Evolutionary conservation across 2,888 invertebrate genomes (phyloP), one percentile per base, ranked within the genome.

Genomic region (Pandemis heparana): DNA sequence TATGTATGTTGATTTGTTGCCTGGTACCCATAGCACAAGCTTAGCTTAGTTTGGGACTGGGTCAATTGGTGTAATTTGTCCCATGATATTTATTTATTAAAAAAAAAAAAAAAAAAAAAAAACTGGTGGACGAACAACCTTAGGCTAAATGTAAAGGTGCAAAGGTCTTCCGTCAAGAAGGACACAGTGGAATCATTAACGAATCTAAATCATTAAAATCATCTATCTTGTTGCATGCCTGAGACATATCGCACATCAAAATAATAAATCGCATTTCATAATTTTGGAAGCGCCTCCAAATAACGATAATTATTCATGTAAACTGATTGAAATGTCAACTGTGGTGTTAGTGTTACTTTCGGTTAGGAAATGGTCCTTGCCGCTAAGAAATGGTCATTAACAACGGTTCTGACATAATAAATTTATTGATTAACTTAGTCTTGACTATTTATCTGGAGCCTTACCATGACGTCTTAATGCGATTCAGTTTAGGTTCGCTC

Each of bases 191-290:
- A 6, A n/a, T 59, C 53, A 56, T 63, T 67, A 68, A 7, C 73
- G 63, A 63, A 59, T 63, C 62, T 64, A 73, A 41, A 63, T n/a
- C 59, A 65, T 73, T 56, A 16, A 59, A 59, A 62, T 8, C 14
- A 73, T 68, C 56, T 63, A 72, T 59, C 38, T 67, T 71, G 39
- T 53, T 53, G 65, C 59, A 16, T 5, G 6, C 53, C 10, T 32
- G 63, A 56, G 59, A 63, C 72, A 73, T 68, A 73, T 68, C 63
- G 73, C 73, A 72, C 67, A 43, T 72, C 48, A 48, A 32, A 59
- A 73, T 56, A 62, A 73, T 68, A 59, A 68, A 73, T 68, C 73
- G 68, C 9, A 68, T 73, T 73, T 68, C 68, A 68, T 59, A 73
- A 73, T 67, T 68, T 59, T 73, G 62, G 72, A 67, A 56, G 46